These are phyloP conservation scores for Synanthedon myopaeformis DNA, from an alignment of 2,888 invertebrate species.

Conservation along the genomic window DNA sequence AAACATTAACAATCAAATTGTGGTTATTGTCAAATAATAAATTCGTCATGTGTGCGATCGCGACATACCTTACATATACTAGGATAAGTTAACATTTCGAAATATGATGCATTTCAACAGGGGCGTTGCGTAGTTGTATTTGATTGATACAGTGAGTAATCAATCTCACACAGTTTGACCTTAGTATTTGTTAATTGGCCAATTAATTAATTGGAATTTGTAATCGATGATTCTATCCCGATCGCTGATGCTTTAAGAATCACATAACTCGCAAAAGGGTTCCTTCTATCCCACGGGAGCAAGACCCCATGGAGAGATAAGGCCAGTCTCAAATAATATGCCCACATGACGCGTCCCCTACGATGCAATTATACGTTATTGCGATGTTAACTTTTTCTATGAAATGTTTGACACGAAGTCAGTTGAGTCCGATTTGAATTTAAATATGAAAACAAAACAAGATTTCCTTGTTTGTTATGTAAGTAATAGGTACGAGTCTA, in stretches of 20 bases:
- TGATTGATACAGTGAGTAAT: constrained; percentile 62
- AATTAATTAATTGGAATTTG: not conserved
- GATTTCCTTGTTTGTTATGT: no score
- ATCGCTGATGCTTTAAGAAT: not conserved
- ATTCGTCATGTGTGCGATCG: constrained; percentile 13
- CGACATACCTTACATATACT: constrained; percentile 13
- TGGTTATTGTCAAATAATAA: constrained; percentile 5
- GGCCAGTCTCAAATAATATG: constrained; percentile 45
- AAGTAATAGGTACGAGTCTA: no score
- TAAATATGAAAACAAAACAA: not conserved
- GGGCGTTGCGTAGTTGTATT: constrained; percentile 47
- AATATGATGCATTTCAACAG: constrained; percentile 48
- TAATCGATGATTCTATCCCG: not conserved
- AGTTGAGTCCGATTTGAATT: not conserved
- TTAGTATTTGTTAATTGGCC: constrained; percentile 28
- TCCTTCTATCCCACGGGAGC: constrained; percentile 57
- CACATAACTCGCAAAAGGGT: constrained; percentile 33
- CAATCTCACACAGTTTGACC: constrained; percentile 48
- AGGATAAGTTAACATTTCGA: constrained; percentile 45
- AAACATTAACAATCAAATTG: no score
- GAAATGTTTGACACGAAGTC: not conserved
- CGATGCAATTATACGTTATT: constrained; percentile 26
- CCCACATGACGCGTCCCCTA: constrained; percentile 57
- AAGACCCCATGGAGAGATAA: constrained; percentile 61
- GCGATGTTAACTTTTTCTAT: not conserved